Conservation (phyloP, 2,888 invertebrate species). For the Tipula helvola region DNA sequence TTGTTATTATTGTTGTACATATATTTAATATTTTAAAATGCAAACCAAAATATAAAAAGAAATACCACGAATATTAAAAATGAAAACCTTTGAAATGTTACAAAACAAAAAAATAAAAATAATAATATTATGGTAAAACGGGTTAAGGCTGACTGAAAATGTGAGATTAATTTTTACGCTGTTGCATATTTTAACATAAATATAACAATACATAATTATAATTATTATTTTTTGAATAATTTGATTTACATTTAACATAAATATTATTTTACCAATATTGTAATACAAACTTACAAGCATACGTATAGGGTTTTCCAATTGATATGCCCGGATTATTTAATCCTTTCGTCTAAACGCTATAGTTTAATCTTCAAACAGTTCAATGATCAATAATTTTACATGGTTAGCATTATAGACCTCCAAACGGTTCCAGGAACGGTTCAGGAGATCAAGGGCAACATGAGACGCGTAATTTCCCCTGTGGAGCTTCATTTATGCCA, state of each 20-base stretch:
- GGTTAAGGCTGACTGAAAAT: neutral
- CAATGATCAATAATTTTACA: no score
- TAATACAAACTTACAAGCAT: no score
- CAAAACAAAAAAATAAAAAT: neutral
- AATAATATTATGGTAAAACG: neutral
- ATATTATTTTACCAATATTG: no score
- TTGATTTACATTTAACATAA: neutral
- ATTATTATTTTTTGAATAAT: neutral
- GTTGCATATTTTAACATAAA: neutral
- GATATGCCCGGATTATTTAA: no score
- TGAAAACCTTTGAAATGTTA: neutral
- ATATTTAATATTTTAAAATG: neutral
- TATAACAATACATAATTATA: neutral
- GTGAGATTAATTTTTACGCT: neutral
- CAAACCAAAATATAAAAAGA: neutral
- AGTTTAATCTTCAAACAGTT: no score
- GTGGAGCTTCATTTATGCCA: no score
- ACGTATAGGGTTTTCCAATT: no score
- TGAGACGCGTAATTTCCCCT: no score
- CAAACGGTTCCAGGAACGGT: no score
- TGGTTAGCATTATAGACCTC: no score
- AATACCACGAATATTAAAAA: neutral
- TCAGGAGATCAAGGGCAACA: no score
- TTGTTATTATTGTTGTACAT: neutral
- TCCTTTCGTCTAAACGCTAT: no score